A percentile compares a stretch with the other conserved stretches of the same genome.
Conservation (phyloP, 92 coral and sea anemone genomes). For the Phymanthus crucifer region DNA sequence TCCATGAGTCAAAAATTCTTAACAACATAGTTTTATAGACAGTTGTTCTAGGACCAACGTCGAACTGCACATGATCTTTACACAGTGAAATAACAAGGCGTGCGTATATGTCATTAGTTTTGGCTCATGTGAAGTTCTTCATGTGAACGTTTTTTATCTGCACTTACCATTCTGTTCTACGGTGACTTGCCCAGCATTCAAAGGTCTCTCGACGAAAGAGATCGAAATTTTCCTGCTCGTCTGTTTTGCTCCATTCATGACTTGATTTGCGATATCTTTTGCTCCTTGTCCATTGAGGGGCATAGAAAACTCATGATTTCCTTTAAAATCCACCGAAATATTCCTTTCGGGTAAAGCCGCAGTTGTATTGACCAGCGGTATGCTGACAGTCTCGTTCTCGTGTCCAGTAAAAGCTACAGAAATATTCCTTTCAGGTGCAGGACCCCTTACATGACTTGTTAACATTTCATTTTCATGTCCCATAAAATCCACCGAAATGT, state of each 20-base stretch:
- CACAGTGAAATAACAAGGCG: no score
- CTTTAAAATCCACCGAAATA: slow-evolving; percentile 36
- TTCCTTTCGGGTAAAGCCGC: slow-evolving; percentile 41
- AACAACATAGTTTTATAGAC: no score
- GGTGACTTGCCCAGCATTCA: slow-evolving; percentile 24
- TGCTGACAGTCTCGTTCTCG: slow-evolving; percentile 50
- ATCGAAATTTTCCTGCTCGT: slow-evolving; percentile 23
- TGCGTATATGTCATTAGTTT: no score
- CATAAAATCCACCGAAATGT: slow-evolving; percentile 46
- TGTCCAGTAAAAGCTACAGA: slow-evolving; percentile 42
- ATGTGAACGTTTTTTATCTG: not conserved
- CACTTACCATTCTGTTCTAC: slow-evolving; percentile 31
- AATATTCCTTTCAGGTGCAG: slow-evolving; percentile 18
- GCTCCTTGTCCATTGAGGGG: slow-evolving; percentile 12
- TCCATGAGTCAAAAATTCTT: no score
- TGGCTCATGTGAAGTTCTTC: no score
- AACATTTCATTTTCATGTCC: slow-evolving; percentile 40
- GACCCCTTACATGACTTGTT: not conserved
- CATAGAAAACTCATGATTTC: slow-evolving; percentile 22
- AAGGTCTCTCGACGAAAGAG: slow-evolving; percentile 18
- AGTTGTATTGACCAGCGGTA: slow-evolving; percentile 40
- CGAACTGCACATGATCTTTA: no score
- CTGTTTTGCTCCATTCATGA: slow-evolving; percentile 10
- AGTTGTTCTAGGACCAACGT: no score
- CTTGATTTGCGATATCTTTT: slow-evolving; percentile 13